Evolutionary conservation across 1,140 invertebrate genomes (phyloP).

Genomic region (Penaeus chinensis): DNA sequence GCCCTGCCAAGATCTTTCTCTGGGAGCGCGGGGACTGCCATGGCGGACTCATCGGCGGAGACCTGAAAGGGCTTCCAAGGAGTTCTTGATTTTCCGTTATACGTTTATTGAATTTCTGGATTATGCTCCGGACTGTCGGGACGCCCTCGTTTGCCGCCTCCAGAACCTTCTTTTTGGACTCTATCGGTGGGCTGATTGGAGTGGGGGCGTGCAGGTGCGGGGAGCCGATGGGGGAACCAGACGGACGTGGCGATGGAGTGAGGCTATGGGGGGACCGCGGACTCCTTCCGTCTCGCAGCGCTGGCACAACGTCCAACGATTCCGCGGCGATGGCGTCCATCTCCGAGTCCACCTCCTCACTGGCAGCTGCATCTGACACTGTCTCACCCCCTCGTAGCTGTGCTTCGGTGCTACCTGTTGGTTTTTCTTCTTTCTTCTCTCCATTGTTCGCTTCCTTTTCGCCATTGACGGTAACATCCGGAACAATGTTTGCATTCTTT

Average conservation of each 20-base stretch:
- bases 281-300: too few relatives aligned
- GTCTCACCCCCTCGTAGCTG: too few relatives aligned
- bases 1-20: slow-evolving; percentile 39
- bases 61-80: slow-evolving; percentile 49
- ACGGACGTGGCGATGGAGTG: not conserved
- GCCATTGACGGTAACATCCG: too few relatives aligned
- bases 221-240: slow-evolving; percentile 10
- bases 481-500: too few relatives aligned
- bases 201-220: slow-evolving; percentile 30
- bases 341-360: too few relatives aligned
- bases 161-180: slow-evolving; percentile 53
- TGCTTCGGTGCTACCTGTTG: too few relatives aligned
- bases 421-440: too few relatives aligned
- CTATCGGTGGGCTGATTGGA: slow-evolving; percentile 43
- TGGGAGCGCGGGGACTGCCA: slow-evolving; percentile 51
- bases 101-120: slow-evolving; percentile 51
- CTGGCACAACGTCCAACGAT: too few relatives aligned
- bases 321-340: too few relatives aligned
- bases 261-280: not conserved
- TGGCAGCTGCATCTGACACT: too few relatives aligned
- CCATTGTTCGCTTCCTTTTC: too few relatives aligned
- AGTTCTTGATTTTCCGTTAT: slow-evolving; percentile 56
- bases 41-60: slow-evolving; percentile 39
- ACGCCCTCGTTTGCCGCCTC: slow-evolving; percentile 53
- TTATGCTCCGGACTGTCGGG: slow-evolving; percentile 48